A percentile compares a stretch with the other conserved stretches of the same genome.
These are phyloP conservation scores for Periophthalmus modestus DNA, from an alignment of 2,113 vertebrate species.

Conservation along the genomic window DNA sequence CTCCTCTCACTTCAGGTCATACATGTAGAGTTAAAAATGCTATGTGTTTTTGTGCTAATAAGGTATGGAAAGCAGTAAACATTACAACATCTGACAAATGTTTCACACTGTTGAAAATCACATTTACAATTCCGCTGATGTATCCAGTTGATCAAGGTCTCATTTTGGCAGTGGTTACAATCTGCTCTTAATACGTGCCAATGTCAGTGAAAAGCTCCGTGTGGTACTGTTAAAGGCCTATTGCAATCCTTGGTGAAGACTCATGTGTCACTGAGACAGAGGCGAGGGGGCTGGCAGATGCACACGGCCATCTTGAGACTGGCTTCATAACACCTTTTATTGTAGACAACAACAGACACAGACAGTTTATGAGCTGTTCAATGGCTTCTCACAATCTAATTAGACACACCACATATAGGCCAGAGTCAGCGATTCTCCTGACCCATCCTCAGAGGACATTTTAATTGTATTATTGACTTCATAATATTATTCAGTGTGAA, in stretches of 20 bases:
- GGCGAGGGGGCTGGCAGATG: conserved; percentile 10
- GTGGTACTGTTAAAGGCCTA: conserved; percentile 1
- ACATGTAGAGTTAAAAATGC: too few species aligned
- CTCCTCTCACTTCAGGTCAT: too few species aligned
- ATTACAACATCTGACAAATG: too few species aligned
- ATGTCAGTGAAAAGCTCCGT: conserved; percentile 6
- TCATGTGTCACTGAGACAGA: conserved; percentile 29
- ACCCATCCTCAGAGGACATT: conserved; percentile 47
- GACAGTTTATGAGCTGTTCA: conserved; percentile 32
- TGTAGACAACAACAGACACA: conserved; percentile 25
- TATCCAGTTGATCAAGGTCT: background rate
- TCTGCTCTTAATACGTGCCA: background rate
- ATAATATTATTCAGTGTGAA: background rate
- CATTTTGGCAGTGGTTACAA: background rate
- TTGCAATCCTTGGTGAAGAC: conserved; percentile 1
- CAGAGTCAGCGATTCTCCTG: conserved; percentile 52
- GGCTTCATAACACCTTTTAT: conserved; percentile 24
- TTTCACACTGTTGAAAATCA: too few species aligned
- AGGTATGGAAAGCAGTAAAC: too few species aligned
- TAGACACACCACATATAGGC: conserved; percentile 28
- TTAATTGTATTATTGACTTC: conserved; percentile 64
- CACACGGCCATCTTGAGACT: conserved; percentile 19
- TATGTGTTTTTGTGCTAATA: too few species aligned
- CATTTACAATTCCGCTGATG: background rate
- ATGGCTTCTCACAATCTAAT: conserved; percentile 53